phyloP scores from a whole-genome alignment of 2,113 vertebrate species.

The Lathamus discolor region DNA sequence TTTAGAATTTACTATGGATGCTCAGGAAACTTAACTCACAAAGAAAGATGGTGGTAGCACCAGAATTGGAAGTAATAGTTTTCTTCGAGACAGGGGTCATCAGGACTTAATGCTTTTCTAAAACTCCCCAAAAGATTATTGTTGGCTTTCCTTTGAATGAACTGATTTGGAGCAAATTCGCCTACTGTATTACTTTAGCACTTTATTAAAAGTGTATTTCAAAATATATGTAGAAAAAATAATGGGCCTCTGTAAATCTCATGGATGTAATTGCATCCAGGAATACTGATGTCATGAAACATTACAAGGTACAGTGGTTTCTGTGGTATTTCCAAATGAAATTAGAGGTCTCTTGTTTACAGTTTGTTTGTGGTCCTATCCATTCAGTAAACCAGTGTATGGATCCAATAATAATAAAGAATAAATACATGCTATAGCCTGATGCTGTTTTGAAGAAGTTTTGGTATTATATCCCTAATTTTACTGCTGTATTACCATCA shows the following conservation, averaged over 20 bases:
- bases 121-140: not conserved
- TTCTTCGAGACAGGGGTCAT: not conserved
- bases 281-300: not conserved
- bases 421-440: not conserved
- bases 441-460: not conserved
- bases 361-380: not conserved
- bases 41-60: not conserved
- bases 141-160: not conserved
- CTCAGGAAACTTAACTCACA: not conserved
- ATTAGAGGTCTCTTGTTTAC: constrained; percentile 6
- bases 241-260: not conserved
- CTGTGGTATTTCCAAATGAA: constrained; percentile 42
- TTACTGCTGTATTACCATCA: not conserved
- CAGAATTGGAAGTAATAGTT: not conserved
- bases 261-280: not conserved
- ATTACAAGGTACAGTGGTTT: not conserved
- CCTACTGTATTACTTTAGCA: not conserved
- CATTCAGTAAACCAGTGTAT: not conserved
- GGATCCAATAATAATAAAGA: not conserved
- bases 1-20: not conserved
- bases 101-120: not conserved
- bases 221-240: not conserved
- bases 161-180: not conserved
- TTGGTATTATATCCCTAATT: not conserved
- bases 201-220: not conserved